Conservation (phyloP, 2,797 vertebrate species). For the Cyprinella venusta region DNA sequence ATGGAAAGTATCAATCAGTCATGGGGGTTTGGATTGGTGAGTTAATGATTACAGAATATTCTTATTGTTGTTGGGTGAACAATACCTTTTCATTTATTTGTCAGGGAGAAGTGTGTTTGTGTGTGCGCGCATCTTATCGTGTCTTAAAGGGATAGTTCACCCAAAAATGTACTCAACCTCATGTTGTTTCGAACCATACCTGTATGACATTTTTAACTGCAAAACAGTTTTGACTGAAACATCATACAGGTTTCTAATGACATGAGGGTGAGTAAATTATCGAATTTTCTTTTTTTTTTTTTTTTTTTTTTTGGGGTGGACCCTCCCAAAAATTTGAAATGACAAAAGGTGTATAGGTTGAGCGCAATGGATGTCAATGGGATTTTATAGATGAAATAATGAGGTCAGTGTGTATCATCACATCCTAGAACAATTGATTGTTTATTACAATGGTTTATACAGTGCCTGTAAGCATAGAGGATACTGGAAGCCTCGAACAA, state of each 20-base stretch:
- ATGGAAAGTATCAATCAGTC: neutral
- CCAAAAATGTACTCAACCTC: neutral
- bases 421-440: slow-evolving; percentile 33
- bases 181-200: neutral
- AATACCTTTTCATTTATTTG: neutral
- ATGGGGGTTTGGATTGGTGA: neutral
- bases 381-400: slow-evolving; percentile 36
- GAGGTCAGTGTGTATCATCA: slow-evolving; percentile 24
- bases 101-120: neutral
- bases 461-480: neutral
- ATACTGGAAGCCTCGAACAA: slow-evolving; percentile 35
- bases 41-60: neutral
- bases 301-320: neutral
- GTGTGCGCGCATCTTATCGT: neutral
- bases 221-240: neutral
- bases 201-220: neutral
- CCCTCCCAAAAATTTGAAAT: neutral
- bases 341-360: neutral
- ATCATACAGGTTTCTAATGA: neutral
- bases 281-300: neutral
- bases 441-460: slow-evolving; percentile 24
- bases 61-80: neutral
- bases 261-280: neutral
- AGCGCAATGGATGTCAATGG: slow-evolving; percentile 2
- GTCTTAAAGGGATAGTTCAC: neutral